These are phyloP conservation scores for Crematogaster levior DNA, from an alignment of 2,888 invertebrate species.

Conservation along the genomic window DNA sequence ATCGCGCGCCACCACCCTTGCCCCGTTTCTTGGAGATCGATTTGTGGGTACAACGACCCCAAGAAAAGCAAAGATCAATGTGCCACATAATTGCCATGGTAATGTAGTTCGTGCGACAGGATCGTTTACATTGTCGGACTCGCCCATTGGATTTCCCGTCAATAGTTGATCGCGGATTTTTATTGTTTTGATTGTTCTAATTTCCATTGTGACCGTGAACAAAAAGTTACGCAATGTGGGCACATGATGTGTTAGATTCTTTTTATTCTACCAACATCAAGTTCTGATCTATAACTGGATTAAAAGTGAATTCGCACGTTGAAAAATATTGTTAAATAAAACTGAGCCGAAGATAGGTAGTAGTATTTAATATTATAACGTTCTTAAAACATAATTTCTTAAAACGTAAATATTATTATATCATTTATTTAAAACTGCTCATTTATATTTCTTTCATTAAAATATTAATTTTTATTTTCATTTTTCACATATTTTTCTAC, in stretches of 20 bases:
- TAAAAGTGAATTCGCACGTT: not conserved
- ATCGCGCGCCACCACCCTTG: not conserved
- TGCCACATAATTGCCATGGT: conserved; percentile 11
- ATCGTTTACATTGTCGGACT: not conserved
- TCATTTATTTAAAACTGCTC: too few relatives aligned
- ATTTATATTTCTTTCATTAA: too few relatives aligned
- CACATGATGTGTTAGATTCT: not conserved
- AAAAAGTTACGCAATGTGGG: not conserved
- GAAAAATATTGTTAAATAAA: not conserved
- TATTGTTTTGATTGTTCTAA: not conserved
- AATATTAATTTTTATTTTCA: too few relatives aligned
- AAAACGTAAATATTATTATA: too few relatives aligned
- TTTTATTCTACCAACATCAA: not conserved
- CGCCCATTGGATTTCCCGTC: not conserved
- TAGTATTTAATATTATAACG: too few relatives aligned
- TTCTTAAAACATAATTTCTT: too few relatives aligned
- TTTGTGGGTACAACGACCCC: conserved; percentile 81
- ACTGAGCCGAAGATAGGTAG: not conserved
- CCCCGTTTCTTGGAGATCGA: conserved; percentile 77
- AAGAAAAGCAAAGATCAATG: conserved; percentile 56
- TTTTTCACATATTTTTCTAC: too few relatives aligned
- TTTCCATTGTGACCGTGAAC: not conserved
- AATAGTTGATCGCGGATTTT: not conserved
- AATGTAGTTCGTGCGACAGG: not conserved
- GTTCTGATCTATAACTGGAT: not conserved